Evolutionary conservation across 2,797 vertebrate genomes (phyloP).

Genomic region (Gallirallus australis): DNA sequence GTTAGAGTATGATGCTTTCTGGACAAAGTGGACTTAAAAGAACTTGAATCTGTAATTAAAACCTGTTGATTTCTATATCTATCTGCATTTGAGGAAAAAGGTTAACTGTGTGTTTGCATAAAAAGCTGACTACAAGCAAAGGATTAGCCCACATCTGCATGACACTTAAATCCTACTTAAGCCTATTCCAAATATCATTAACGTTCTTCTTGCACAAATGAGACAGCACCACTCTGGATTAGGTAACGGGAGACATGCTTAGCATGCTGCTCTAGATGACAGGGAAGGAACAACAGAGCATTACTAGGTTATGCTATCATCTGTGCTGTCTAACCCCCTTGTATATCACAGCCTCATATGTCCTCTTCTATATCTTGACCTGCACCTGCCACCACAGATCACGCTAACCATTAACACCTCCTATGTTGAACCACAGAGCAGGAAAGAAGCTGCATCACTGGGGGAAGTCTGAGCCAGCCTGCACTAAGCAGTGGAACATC

Average conservation of each 20-base stretch:
- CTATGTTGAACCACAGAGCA: neutral
- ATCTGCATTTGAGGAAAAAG: neutral
- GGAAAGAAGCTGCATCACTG: neutral
- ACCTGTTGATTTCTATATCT: neutral
- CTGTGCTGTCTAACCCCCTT: neutral
- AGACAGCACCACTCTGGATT: neutral
- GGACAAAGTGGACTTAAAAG: neutral
- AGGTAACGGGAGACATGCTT: neutral
- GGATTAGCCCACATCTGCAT: slow-evolving; percentile 6
- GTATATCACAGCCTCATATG: neutral
- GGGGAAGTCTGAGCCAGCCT: neutral
- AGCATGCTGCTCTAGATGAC: neutral
- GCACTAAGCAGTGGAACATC: neutral
- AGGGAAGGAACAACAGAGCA: neutral
- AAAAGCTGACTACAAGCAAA: neutral
- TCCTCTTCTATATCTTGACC: neutral
- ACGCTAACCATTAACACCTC: neutral
- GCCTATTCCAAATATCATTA: slow-evolving; percentile 23
- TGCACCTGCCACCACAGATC: neutral
- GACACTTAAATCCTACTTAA: slow-evolving; percentile 12
- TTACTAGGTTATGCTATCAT: neutral
- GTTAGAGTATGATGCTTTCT: neutral
- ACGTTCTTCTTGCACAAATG: slow-evolving; percentile 14
- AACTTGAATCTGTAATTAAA: neutral
- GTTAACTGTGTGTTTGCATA: neutral